Evolutionary conservation across 1,140 invertebrate genomes (phyloP).

Genomic region (Pseudomyrmex gracilis): DNA sequence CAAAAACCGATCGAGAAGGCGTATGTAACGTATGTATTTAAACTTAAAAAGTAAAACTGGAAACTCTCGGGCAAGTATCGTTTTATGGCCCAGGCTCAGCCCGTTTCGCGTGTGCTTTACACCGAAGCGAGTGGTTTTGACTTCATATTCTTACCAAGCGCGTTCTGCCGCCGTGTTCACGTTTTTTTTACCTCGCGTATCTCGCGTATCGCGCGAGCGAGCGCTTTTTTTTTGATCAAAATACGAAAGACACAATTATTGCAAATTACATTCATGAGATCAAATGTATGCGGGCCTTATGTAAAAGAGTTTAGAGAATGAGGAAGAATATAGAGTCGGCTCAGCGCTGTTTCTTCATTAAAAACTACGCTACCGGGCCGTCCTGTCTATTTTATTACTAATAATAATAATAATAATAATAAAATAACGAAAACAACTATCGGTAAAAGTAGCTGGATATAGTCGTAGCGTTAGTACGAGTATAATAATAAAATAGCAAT

Average conservation of each 20-base stretch:
- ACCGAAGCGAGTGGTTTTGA: constrained; percentile 48
- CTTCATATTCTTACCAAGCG: constrained; percentile 23
- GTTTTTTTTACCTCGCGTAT: constrained; percentile 14
- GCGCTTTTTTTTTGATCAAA: constrained; percentile 59
- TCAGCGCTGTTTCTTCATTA: constrained; percentile 39
- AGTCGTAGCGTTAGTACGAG: constrained; percentile 63
- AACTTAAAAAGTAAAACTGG: constrained; percentile 67
- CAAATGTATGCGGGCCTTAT: constrained; percentile 54
- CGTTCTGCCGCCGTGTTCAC: constrained; percentile 11
- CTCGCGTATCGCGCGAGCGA: neutral
- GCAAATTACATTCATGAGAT: constrained; percentile 70
- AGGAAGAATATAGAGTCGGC: constrained; percentile 52
- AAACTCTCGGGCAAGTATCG: constrained; percentile 64
- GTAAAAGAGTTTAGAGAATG: constrained; percentile 51
- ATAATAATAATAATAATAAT: constrained; percentile 55
- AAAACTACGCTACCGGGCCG: constrained; percentile 60
- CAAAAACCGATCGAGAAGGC: constrained; percentile 54
- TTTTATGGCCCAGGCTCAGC: constrained; percentile 67
- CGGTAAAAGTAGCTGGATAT: constrained; percentile 49
- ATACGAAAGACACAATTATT: constrained; percentile 67
- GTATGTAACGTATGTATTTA: constrained; percentile 39
- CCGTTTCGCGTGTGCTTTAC: constrained; percentile 50
- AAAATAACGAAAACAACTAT: constrained; percentile 48
- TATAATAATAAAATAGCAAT: constrained; percentile 42
- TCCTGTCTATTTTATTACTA: constrained; percentile 56